A percentile compares a stretch with the other conserved stretches of the same genome.
Evolutionary conservation across 1,140 invertebrate genomes (phyloP).

Genomic region (Cryptotermes secundus): DNA sequence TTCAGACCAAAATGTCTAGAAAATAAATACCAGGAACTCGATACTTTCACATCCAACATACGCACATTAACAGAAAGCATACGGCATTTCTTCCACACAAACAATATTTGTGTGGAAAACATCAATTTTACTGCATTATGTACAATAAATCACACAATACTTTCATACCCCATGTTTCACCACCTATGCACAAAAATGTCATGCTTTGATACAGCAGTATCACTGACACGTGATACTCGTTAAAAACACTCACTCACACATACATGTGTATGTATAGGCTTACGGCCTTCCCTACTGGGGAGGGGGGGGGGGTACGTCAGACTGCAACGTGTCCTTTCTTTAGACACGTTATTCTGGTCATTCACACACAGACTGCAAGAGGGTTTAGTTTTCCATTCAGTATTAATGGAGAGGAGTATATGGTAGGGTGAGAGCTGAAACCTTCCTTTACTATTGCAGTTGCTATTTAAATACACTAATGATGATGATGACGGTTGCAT

Average conservation of each 20-base stretch:
- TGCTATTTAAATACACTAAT: background rate
- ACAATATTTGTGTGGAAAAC: background rate
- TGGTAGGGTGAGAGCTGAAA: background rate
- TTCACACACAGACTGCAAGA: background rate
- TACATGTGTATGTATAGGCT: background rate
- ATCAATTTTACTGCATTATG: background rate
- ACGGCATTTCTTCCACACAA: background rate
- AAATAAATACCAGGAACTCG: constrained; percentile 13
- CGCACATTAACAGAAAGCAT: background rate
- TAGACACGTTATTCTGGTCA: background rate
- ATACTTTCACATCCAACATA: background rate
- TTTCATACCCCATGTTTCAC: no score
- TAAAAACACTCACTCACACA: background rate
- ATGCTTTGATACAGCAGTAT: background rate
- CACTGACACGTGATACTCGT: background rate
- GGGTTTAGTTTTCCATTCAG: background rate
- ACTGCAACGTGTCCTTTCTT: background rate
- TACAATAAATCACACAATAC: background rate
- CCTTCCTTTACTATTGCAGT: background rate
- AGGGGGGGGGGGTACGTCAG: background rate
- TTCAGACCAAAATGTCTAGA: background rate
- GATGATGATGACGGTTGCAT: background rate
- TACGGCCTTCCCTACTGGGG: background rate
- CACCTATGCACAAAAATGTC: background rate
- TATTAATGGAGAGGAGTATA: background rate